Conservation (phyloP, 2,888 invertebrate species). For the Andrena camellia region DNA sequence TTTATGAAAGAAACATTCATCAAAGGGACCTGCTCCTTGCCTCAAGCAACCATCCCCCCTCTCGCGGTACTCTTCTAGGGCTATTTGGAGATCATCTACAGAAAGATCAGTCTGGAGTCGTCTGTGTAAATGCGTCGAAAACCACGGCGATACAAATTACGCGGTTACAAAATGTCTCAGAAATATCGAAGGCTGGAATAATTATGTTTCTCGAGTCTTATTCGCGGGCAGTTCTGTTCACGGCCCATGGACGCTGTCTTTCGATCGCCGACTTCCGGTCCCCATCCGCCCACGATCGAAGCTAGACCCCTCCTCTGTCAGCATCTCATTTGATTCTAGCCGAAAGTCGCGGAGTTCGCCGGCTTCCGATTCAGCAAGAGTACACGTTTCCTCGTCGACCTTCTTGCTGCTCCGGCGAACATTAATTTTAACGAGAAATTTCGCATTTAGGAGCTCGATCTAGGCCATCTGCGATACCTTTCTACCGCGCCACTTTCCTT, state of each 20-base stretch:
- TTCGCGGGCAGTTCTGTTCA: constrained; percentile 71
- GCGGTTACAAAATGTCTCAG: constrained; percentile 39
- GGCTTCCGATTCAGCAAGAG: constrained; percentile 22
- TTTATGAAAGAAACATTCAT: neutral
- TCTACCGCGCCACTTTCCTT: neutral
- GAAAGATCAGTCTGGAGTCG: constrained; percentile 64
- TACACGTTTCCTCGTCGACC: constrained; percentile 20
- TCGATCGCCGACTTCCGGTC: neutral
- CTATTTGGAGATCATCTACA: constrained; percentile 38
- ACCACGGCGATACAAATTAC: constrained; percentile 34
- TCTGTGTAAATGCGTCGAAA: constrained; percentile 50
- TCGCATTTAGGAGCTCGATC: neutral
- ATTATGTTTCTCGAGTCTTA: constrained; percentile 79
- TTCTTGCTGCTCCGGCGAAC: constrained; percentile 27
- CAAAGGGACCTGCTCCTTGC: neutral
- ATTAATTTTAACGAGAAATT: constrained; percentile 24
- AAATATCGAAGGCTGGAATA: constrained; percentile 67
- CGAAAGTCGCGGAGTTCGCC: constrained; percentile 35
- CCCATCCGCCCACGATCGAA: constrained; percentile 27
- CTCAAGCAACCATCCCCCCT: neutral
- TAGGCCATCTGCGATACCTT: neutral
- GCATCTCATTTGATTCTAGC: neutral
- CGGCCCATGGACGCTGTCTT: neutral
- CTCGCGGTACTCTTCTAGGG: constrained; percentile 24
- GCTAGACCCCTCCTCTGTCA: neutral